Base-by-base conservation (phyloP, 2,113 vertebrate species). In the Syngnathus typhle region DNA sequence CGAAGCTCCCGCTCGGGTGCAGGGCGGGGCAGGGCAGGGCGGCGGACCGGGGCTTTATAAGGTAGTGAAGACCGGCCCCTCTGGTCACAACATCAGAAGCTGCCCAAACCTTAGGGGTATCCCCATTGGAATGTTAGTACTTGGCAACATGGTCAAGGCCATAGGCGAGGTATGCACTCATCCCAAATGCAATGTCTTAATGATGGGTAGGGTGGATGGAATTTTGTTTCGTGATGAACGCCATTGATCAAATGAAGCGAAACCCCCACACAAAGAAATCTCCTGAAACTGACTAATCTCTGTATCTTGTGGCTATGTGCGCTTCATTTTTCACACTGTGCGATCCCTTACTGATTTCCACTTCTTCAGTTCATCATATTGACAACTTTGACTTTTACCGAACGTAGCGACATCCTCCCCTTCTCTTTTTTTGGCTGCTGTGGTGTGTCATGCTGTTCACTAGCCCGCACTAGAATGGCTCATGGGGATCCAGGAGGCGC, bases 61-160 rank as follows among this genome's bases (percentile, higher is more conserved):
- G 95, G 97, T 99, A 98, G 96, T 99, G 94, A 98, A 98, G 95
- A 98, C 96, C 75, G 97, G 97, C 87, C 96, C 97, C 73, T 99
- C 97, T 90, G 96, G 97, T 93, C 97, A 99, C 95, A 99, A 99
- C 96, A 96, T 99, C 94, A 94, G 97, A 96, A 99, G 96, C 94
- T 98, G 95, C 88, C 97, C 97, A 93, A 98, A 98, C 96, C 96
- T 99, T 97, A 98, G 96, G 96, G 97, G 97, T 96, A 98, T 99
- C 96, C 97, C 97, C 92, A 98, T 98, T 98, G 97, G 97, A 97
- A 99, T 98, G 96, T 98, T 99, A 98, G 96, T 99, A 90, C 96
- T 98, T 94, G 96, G 95, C 93, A 99, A 99, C 97, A 98, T 94
- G 95, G 94, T 99, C 95, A 99, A 98, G 93, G 96, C 97, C 86